Conservation (phyloP, 2,888 invertebrate species). For the Cryptosula pallasiana region DNA sequence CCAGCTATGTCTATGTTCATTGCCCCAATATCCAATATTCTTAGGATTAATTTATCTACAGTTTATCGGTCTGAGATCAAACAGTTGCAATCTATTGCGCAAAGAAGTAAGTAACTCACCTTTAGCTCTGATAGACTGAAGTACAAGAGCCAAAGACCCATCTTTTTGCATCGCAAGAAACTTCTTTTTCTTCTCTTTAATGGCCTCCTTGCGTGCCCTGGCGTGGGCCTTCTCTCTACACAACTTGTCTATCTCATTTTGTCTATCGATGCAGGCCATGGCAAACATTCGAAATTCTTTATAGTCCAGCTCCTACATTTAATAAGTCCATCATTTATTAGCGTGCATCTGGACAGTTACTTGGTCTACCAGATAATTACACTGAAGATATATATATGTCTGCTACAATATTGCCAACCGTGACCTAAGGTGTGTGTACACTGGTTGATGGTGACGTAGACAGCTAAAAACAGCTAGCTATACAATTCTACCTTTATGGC, state of each 20-base stretch:
- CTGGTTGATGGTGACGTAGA: no score
- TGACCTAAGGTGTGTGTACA: no score
- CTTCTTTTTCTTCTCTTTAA: constrained; percentile 15
- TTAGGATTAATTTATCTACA: not conserved
- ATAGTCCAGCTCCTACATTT: constrained; percentile 32
- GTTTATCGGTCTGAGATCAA: not conserved
- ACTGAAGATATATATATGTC: no score
- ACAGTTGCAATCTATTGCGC: not conserved
- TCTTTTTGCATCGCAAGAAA: constrained; percentile 12
- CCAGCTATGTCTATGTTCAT: no score
- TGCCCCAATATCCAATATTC: no score
- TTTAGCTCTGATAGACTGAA: not conserved
- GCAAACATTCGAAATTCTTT: constrained; percentile 35
- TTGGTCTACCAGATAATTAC: no score
- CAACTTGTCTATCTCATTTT: constrained; percentile 28
- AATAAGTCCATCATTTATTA: no score
- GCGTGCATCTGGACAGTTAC: no score
- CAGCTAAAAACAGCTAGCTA: no score
- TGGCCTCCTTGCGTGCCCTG: not conserved
- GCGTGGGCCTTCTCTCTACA: not conserved
- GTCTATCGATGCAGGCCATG: constrained; percentile 34
- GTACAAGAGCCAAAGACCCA: not conserved
- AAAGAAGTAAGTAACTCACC: not conserved
- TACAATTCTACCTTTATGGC: no score
- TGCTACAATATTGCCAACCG: no score